Conservation (phyloP, 2,113 vertebrate genomes). For the Catharus minimus region DNA sequence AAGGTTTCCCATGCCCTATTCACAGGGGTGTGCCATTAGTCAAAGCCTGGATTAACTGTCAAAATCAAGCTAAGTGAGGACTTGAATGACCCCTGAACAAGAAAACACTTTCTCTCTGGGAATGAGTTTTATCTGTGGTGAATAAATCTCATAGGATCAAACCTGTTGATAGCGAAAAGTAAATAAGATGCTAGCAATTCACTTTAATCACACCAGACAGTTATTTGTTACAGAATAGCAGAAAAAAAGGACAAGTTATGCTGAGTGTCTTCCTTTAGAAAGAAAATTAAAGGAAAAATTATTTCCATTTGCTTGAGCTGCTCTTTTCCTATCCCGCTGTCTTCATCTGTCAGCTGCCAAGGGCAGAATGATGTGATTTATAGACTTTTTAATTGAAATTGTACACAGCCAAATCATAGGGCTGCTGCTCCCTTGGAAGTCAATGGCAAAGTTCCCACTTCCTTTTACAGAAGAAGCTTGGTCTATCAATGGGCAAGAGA, state of each 20-base stretch:
- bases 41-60: not conserved
- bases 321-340: slow-evolving; percentile 53
- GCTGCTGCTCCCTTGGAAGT: slow-evolving; percentile 29
- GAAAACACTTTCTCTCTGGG: not conserved
- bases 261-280: slow-evolving; percentile 5
- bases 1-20: not conserved
- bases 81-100: not conserved
- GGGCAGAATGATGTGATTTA: slow-evolving; percentile 35
- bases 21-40: not conserved
- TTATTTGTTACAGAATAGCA: not conserved
- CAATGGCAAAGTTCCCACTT: slow-evolving; percentile 30
- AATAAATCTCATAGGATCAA: not conserved
- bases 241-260: not conserved
- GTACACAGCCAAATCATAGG: slow-evolving; percentile 13
- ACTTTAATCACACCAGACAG: not conserved
- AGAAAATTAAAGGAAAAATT: slow-evolving; percentile 16
- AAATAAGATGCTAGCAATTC: not conserved
- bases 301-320: slow-evolving; percentile 49
- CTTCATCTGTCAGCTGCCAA: slow-evolving; percentile 46
- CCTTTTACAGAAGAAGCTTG: not conserved
- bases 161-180: not conserved
- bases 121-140: not conserved
- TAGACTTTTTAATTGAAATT: slow-evolving; percentile 43
- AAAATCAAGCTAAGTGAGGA: not conserved
- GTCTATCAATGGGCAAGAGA: not conserved